Base-by-base conservation (phyloP, 2,888 invertebrate species). In the Philopedon plagiatum region DNA sequence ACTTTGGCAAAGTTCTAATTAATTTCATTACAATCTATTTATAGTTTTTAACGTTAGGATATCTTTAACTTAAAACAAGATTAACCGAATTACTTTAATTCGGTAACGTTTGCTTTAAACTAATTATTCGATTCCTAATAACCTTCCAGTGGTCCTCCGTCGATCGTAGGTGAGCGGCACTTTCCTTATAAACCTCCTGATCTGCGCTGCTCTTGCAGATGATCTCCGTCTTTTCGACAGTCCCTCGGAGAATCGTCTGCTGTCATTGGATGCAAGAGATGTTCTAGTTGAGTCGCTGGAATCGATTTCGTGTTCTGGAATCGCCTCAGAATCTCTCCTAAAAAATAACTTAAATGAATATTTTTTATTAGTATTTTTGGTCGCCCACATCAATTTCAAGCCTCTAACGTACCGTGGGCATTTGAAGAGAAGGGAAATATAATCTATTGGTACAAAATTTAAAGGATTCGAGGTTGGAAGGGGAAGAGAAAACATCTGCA, bases 121-220 rank as follows among this genome's bases (percentile, higher is more conserved):
- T 57, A 57, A 4, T n/a, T n/a, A n/a, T n/a, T n/a, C n/a, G 11
- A 23, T 21, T 37, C 7, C 11, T 66, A 88, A 81, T 76, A 82
- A 90, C 90, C 90, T 91, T 86, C 90, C 90, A 76, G 90, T 90
- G 58, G 90, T 90, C 79, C 90, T 86, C 82, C 90, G 86, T 61
- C 90, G 83, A 60, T 87, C 89, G 73, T 84, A 81, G 57, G 88
- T 88, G 66, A 89, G 86, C 19, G 90, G 90, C 73, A 87, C 83
- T 76, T 89, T 86, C 71, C 90, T 84, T 18, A 89, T 84, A 26
- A 89, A 88, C 71, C 89, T 80, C 57, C 85, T 80, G 34, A 84
- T 78, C 77, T 85, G 85, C 34, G 84, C 79, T 2, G 83, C 80
- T 67, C 85, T 76, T 19, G 82, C 78, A 5, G 85, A 83, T 2